These are phyloP conservation scores for Microcebus jonahi DNA, from an alignment of 2,113 vertebrate species.

Conservation along the genomic window DNA sequence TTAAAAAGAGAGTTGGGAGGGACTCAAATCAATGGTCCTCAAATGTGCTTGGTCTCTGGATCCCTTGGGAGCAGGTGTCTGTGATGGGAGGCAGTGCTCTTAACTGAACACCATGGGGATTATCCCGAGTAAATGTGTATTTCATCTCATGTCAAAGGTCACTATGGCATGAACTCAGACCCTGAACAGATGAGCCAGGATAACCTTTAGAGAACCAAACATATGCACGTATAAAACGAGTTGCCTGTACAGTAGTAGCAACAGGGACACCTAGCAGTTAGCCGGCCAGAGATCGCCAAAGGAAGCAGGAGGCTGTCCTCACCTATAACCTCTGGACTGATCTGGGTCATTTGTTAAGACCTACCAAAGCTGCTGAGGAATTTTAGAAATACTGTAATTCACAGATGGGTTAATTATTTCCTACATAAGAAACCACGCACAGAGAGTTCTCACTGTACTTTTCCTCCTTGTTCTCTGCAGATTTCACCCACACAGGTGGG, in stretches of 20 bases:
- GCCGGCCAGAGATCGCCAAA: neutral
- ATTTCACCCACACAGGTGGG: neutral
- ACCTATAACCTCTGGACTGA: neutral
- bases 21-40: neutral
- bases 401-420: neutral
- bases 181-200: neutral
- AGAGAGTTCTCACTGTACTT: too few relatives aligned
- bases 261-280: neutral
- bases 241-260: neutral
- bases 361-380: neutral
- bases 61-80: neutral
- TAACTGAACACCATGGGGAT: neutral
- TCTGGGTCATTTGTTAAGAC: neutral
- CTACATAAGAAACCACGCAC: accelerated
- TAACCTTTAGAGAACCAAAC: neutral
- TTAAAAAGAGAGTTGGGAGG: neutral
- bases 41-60: neutral
- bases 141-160: too few relatives aligned
- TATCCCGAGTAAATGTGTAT: neutral
- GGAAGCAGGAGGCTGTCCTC: neutral
- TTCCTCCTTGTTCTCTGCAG: too few relatives aligned
- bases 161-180: too few relatives aligned
- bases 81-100: neutral
- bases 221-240: neutral
- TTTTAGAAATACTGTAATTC: neutral